Base-by-base conservation (phyloP, 2,888 invertebrate species). In the Serrognathus titanus region DNA sequence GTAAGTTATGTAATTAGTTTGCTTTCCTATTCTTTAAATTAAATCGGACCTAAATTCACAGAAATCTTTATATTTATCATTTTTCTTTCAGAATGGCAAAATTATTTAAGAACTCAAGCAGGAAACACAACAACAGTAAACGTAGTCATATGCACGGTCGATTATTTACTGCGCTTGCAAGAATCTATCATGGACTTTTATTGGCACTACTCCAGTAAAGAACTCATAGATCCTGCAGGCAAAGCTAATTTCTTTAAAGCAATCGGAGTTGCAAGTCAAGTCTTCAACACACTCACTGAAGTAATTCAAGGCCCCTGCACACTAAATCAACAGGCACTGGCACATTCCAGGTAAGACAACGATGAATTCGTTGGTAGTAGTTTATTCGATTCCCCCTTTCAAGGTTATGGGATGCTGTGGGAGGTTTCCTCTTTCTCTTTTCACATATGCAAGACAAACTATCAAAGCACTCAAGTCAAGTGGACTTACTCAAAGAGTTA, bases 111-210 rank as follows among this genome's bases (percentile, higher is more conserved):
- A 65, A 97, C 98, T 0, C 99, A 99, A 76, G 97, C 98, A 3
- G 99, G 99, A 55, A 99, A 99, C 78, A 99, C 98, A 2, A 98
- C 98, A 0, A 99, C 98, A 0, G 98, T 99, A 0, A 99, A 99
- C 77, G 94, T 99, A 51, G 97, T 99, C 66, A 99, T 99, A 74
- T 97, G 97, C 72, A 99, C 99, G 0, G 99, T 99, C 48, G 99
- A 99, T 83, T 99, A 99, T 75, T 79, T 99, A 68, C 83, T 99
- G 63, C 82, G 99, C 43, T 84, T 99, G 1, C 94, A 98, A 80
- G 98, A 98, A 79, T 96, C 95, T 3, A 96, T 97, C 57, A 97
- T 97, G 97, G 99, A 99, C 82, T 99, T 99, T 80, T 99, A 99
- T 77, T 99, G 99, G 99, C 97, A 99, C 74, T 99, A 99, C 76